phyloP scores from a whole-genome alignment of 1,140 invertebrate genomes.

The Drosophila gunungcola region DNA sequence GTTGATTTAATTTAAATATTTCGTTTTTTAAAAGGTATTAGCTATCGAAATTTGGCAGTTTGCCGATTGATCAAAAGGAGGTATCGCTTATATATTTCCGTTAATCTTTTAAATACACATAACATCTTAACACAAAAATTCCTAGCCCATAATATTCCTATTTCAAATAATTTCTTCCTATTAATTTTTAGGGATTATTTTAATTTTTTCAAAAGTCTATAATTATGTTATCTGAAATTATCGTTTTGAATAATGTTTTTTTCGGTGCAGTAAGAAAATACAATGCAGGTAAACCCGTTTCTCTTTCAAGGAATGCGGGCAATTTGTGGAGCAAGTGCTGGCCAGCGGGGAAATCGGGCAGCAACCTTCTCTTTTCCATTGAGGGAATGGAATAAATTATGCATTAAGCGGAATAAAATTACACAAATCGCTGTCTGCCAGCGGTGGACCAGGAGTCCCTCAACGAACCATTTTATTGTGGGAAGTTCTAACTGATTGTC shows the following conservation, averaged over 20 bases:
- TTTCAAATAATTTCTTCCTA: no score
- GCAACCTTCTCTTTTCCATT: conserved; percentile 49
- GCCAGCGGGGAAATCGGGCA: not conserved
- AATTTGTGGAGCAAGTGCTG: conserved; percentile 53
- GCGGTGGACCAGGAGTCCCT: conserved; percentile 38
- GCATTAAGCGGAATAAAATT: conserved; percentile 73
- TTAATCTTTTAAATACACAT: no score
- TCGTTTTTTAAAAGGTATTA: no score
- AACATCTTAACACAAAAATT: no score
- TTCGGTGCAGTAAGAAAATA: conserved; percentile 13
- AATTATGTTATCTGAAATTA: no score
- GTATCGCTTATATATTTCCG: no score
- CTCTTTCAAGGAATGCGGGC: conserved; percentile 69
- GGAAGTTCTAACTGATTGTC: conserved; percentile 69
- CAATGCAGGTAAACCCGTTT: conserved; percentile 71
- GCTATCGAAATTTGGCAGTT: no score
- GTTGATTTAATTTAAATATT: no score
- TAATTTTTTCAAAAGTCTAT: no score
- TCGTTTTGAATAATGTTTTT: not conserved
- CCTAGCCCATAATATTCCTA: no score
- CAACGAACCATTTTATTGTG: conserved; percentile 57
- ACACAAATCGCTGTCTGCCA: conserved; percentile 62
- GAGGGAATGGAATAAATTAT: conserved; percentile 75
- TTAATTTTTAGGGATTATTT: no score
- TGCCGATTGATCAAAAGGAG: no score